These are phyloP conservation scores for Parotocinclus haroldoi DNA, from an alignment of 2,797 vertebrate genomes.

Conservation along the genomic window DNA sequence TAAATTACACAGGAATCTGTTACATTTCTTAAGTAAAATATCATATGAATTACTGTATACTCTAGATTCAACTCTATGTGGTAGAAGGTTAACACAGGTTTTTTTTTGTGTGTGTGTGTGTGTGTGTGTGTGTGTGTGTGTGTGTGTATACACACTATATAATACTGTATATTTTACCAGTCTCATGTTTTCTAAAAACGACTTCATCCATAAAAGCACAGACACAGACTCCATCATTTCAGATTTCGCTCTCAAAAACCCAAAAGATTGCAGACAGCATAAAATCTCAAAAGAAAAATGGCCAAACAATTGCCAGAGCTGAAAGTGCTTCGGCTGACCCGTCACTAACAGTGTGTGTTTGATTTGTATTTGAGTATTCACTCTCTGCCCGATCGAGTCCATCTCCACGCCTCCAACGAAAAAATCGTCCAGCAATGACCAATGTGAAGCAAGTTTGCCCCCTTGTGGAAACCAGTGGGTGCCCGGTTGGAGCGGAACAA, in stretches of 20 bases:
- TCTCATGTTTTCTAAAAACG: background rate
- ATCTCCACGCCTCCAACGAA: slow-evolving; percentile 25
- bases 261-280: background rate
- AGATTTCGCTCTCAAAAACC: background rate
- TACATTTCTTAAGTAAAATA: too few relatives aligned
- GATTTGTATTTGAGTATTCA: slow-evolving; percentile 18
- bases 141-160: too few relatives aligned
- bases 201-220: background rate
- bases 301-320: background rate
- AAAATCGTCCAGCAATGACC: background rate
- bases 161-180: background rate
- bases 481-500: slow-evolving; percentile 3
- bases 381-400: slow-evolving; percentile 23
- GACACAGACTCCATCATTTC: background rate
- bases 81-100: too few relatives aligned
- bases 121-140: too few relatives aligned
- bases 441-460: slow-evolving; percentile 58
- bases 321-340: slow-evolving; percentile 2
- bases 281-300: background rate
- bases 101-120: too few relatives aligned
- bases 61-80: too few relatives aligned
- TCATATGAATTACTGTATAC: too few relatives aligned
- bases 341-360: background rate
- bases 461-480: slow-evolving; percentile 46
- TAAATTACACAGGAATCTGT: too few relatives aligned